A percentile compares a stretch with the other conserved stretches of the same genome.
Evolutionary conservation across 2,113 vertebrate genomes (phyloP).

Genomic region (Natator depressus): DNA sequence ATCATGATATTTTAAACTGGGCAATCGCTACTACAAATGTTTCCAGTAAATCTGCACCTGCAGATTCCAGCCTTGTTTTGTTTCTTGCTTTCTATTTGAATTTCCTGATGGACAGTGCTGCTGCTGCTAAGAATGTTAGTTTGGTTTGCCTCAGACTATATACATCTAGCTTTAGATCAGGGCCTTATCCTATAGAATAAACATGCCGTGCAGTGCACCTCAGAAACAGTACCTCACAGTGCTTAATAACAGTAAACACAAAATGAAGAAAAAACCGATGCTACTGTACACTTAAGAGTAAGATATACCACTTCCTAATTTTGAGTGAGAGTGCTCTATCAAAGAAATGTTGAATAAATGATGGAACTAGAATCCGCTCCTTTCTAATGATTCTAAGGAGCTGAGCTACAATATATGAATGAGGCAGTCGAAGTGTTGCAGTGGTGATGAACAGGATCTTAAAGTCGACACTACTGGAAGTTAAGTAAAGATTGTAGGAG

Average conservation of each 20-base stretch:
- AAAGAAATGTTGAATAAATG: background rate
- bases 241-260: background rate
- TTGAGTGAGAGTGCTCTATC: background rate
- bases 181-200: background rate
- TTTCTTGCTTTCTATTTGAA: conserved; percentile 20
- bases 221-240: background rate
- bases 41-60: background rate
- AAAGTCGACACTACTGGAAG: background rate
- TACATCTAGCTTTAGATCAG: background rate
- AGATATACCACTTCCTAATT: background rate
- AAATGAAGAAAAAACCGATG: background rate
- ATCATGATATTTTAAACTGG: background rate
- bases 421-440: background rate
- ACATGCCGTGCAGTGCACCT: background rate
- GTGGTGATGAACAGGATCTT: background rate
- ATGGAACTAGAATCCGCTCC: background rate
- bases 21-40: background rate
- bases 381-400: background rate
- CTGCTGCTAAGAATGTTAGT: background rate
- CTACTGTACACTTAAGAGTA: background rate
- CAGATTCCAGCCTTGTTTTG: conserved; percentile 18
- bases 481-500: background rate
- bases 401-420: background rate
- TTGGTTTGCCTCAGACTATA: accelerated
- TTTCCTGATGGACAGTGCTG: background rate